phyloP scores from a whole-genome alignment of 2,888 invertebrate species.

The Tetragonula carbonaria region DNA sequence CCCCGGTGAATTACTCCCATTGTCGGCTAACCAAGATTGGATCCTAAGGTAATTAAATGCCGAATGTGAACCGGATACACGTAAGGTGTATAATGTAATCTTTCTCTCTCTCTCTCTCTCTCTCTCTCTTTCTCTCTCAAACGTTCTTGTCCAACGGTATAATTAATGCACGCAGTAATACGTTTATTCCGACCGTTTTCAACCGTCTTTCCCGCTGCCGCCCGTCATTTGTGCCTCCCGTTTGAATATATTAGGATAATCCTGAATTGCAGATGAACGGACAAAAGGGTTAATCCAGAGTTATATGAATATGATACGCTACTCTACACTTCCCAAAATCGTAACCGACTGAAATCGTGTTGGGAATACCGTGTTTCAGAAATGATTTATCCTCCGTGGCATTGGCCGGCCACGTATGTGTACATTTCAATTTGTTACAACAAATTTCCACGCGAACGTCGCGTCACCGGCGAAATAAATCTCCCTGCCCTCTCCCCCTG shows the following conservation, averaged over 20 bases:
- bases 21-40: constrained; percentile 36
- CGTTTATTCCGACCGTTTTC: constrained; percentile 23
- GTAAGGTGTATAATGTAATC: constrained; percentile 26
- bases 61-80: constrained; percentile 24
- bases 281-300: background rate
- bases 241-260: constrained; percentile 20
- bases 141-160: constrained; percentile 1
- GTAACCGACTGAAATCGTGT: background rate
- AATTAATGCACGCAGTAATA: constrained; percentile 41
- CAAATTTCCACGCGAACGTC: background rate
- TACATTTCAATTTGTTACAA: background rate
- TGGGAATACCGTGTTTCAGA: background rate
- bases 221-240: constrained; percentile 5
- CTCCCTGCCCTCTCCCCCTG: background rate
- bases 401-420: background rate
- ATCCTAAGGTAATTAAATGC: constrained; percentile 46
- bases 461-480: constrained; percentile 1
- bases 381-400: background rate
- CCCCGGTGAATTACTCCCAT: constrained; percentile 35
- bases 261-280: constrained; percentile 17
- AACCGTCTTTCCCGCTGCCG: background rate
- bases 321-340: background rate
- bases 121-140: background rate
- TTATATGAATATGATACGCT: background rate
- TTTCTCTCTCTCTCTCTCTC: background rate